These are phyloP conservation scores for Lethrus apterus DNA, from an alignment of 1,140 invertebrate genomes.

Conservation along the genomic window DNA sequence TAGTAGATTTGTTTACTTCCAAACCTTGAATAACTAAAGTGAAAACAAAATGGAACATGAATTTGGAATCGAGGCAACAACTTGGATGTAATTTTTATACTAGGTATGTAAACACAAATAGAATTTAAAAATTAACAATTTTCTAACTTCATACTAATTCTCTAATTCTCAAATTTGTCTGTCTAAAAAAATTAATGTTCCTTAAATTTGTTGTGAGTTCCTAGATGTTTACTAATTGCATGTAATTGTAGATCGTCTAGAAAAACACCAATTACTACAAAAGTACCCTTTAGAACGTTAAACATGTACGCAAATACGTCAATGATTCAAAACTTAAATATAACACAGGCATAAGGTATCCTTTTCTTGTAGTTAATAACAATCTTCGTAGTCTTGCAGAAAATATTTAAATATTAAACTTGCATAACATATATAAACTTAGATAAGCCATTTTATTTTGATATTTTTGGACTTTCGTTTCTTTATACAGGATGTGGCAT, in stretches of 20 bases:
- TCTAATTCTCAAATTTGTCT: constrained; percentile 5
- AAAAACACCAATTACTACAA: too few relatives aligned
- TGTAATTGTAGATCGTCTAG: too few relatives aligned
- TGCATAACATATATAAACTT: too few relatives aligned
- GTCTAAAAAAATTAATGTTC: constrained; percentile 10
- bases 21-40: constrained; percentile 5
- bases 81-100: constrained; percentile 10
- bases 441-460: too few relatives aligned
- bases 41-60: constrained; percentile 1
- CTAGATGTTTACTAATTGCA: constrained; percentile 34
- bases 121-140: constrained; percentile 10
- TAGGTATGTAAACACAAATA: constrained; percentile 13
- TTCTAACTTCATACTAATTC: constrained; percentile 14
- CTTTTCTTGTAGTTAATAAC: too few relatives aligned
- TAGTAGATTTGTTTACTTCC: constrained; percentile 17
- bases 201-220: constrained; percentile 40
- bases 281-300: too few relatives aligned
- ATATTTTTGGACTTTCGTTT: too few relatives aligned
- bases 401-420: too few relatives aligned
- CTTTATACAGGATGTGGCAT: too few relatives aligned
- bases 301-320: neutral
- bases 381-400: too few relatives aligned
- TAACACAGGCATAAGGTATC: too few relatives aligned
- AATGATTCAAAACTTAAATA: too few relatives aligned
- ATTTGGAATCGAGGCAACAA: constrained; percentile 8